These are phyloP conservation scores for Cerastis leucographa DNA, from an alignment of 2,888 invertebrate genomes.

Conservation along the genomic window DNA sequence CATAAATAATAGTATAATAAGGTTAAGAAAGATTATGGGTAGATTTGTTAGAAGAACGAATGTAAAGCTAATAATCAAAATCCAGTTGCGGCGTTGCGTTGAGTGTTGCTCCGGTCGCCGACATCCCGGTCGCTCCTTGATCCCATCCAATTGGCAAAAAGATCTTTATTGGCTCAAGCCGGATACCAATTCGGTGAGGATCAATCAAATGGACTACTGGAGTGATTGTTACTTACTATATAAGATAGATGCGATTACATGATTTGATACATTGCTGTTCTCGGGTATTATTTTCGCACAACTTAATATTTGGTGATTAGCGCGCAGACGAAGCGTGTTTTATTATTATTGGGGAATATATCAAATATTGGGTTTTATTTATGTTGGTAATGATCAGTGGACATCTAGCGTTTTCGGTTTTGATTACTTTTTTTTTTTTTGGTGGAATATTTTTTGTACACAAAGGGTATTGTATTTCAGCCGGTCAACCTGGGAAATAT, in stretches of 20 bases:
- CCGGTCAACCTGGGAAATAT: not conserved
- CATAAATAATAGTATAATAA: slow-evolving; percentile 9
- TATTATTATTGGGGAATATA: slow-evolving; percentile 30
- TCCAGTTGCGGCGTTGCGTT: slow-evolving; percentile 79
- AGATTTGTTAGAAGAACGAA: slow-evolving; percentile 30
- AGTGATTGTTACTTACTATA: slow-evolving; percentile 78
- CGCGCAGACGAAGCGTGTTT: slow-evolving; percentile 24
- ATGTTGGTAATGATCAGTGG: not conserved
- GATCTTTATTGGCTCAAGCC: slow-evolving; percentile 84
- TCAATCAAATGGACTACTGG: slow-evolving; percentile 80
- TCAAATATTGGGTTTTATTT: slow-evolving; percentile 14
- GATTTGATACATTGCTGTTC: slow-evolving; percentile 66
- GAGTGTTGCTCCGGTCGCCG: slow-evolving; percentile 66
- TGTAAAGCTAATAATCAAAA: slow-evolving; percentile 64
- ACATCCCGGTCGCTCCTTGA: slow-evolving; percentile 75
- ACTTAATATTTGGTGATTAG: slow-evolving; percentile 54
- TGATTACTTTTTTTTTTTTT: not conserved
- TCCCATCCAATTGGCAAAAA: slow-evolving; percentile 84
- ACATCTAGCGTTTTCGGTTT: not conserved
- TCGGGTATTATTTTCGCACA: slow-evolving; percentile 51
- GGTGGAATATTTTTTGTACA: not conserved
- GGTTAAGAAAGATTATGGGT: slow-evolving; percentile 6
- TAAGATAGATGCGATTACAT: slow-evolving; percentile 71
- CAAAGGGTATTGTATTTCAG: not conserved
- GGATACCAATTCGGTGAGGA: slow-evolving; percentile 79